Base-by-base conservation (phyloP, 2,888 invertebrate genomes). In the Anarsia innoxiella region DNA sequence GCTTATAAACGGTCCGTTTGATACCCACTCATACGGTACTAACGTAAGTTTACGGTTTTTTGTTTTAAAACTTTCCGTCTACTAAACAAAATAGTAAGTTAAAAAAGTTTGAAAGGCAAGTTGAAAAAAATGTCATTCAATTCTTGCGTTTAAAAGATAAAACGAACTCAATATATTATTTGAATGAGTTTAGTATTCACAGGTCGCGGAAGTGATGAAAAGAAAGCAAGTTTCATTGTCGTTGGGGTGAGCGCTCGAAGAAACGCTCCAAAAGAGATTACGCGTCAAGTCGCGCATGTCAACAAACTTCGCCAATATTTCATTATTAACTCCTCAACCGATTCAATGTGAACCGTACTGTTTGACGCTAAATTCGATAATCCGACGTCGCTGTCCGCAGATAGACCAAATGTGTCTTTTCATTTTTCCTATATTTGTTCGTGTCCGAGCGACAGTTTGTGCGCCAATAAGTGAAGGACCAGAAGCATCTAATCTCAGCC, bases 221-320 rank as follows among this genome's bases (percentile, higher is more conserved):
- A 46, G 48, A 51, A 56, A 53, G 43, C 44, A 44, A 47, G 49
- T 58, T 49, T 50, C 43, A 44, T 46, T 43, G 42, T 46, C 46
- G 46, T 52, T 51, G 48, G 44, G 41, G 13, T 23, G 29, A 32
- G 16, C 41, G 46, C 37, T 31, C 45, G 41, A 36, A 51, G 58
- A 54, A 57, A 66, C 59, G 60, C 66, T 65, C 56, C 44, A 56
- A 55, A 60, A 60, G 52, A 67, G 65, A 68, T 68, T 66, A 68
- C 67, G 59, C 49, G 51, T 55, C 54, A 55, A 59, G 55, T 60
- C 59, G 49, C 45, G 47, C 54, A 47, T 51, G 60, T 66, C 70
- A 62, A 67, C 66, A 63, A 66, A 66, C 66, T 65, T 61, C 57
- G 53, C 59, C 64, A 58, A 67, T 69, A 40, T 57, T 60, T 60